Evolutionary conservation across 2,888 invertebrate genomes (phyloP), one percentile per base, ranked within the genome.

Genomic region (Drosophila macrothrix): DNA sequence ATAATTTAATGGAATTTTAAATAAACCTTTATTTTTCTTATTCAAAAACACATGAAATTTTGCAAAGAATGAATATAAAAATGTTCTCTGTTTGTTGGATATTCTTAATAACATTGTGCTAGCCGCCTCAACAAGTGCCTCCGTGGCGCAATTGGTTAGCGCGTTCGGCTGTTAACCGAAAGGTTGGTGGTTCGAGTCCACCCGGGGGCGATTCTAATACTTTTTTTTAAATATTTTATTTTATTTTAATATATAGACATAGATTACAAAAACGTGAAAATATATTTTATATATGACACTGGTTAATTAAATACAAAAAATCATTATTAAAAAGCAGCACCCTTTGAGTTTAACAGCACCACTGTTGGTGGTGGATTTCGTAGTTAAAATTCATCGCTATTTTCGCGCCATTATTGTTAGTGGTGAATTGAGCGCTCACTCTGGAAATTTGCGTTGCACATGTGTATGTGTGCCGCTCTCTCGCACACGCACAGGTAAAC

Each of bases 101-200:
- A 3, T 58, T 52, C 50, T 68, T 63, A 77, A 58, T 59, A 52
- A 39, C 31, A 50, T 52, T 69, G 14, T 46, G 28, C 29, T 25
- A 12, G 1, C 0, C 0, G 33, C 49, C 33, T 43, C 70, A 70
- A 73, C 77, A 58, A 73, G 80, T 58, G 93, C 92, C 93, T 93
- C 92, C 96, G 97, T 97, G 97, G 97, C 97, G 97, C 97, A 97
- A 97, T 97, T 93, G 97, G 97, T 95, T 97, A 97, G 97, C 97
- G 97, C 97, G 97, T 97, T 97, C 97, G 97, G 97, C 97, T 97
- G 97, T 97, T 97, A 97, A 97, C 97, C 97, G 97, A 97, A 97
- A 97, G 97, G 97, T 97, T 97, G 97, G 97, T 97, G 97, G 97
- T 97, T 97, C 97, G 96, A 98, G 96, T 96, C 97, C 97, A 97